A percentile compares a stretch with the other conserved stretches of the same genome.
Conservation (phyloP, 1,140 invertebrate genomes). For the Metaphire vulgaris region DNA sequence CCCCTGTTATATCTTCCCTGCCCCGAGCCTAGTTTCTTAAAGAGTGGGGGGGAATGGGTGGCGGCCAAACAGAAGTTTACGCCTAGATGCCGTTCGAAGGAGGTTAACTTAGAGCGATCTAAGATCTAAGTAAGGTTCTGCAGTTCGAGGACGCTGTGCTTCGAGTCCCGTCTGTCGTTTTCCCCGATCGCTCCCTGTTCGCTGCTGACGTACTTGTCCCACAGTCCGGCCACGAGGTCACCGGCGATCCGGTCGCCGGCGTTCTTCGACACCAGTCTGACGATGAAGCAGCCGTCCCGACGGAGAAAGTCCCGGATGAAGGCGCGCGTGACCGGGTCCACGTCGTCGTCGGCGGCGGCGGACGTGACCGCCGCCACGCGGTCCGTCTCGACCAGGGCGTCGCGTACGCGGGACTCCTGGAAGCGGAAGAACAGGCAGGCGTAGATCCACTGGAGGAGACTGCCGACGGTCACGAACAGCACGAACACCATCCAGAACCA, state of each 20-base stretch:
- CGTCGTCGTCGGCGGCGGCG: background rate
- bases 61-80: too few species aligned
- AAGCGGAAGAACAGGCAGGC: background rate
- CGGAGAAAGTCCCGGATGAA: conserved; percentile 17
- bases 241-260: conserved; percentile 19
- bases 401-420: conserved; percentile 2
- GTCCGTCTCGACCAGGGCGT: background rate
- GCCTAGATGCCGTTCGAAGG: too few species aligned
- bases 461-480: background rate
- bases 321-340: background rate
- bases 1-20: too few species aligned
- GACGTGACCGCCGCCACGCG: background rate
- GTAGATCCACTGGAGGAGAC: background rate
- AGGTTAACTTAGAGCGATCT: too few species aligned
- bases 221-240: conserved; percentile 16
- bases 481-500: conserved; percentile 43
- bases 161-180: too few species aligned
- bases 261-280: conserved; percentile 19
- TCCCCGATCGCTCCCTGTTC: background rate
- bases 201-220: conserved; percentile 34
- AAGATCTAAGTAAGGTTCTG: too few species aligned
- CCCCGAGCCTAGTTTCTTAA: too few species aligned
- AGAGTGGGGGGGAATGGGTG: too few species aligned
- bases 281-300: conserved; percentile 21
- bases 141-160: too few species aligned